These are phyloP conservation scores for Phrynocephalus forsythii DNA, from an alignment of 2,797 vertebrate genomes.

Conservation along the genomic window DNA sequence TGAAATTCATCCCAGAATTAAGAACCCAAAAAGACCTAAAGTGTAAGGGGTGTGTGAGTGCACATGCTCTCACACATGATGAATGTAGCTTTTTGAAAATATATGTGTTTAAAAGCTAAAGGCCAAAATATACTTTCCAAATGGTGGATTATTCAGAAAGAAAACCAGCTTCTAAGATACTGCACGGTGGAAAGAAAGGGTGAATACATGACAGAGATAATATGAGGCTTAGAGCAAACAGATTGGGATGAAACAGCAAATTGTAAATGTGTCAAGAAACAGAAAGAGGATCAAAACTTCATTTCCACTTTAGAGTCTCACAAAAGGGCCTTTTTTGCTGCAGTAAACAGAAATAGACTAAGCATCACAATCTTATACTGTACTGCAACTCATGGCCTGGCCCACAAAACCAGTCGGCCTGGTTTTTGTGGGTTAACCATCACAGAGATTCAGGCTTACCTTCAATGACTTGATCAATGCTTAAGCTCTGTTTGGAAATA, in stretches of 20 bases:
- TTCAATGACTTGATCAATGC: not conserved
- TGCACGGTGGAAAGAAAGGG: too few species aligned
- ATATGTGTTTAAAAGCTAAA: constrained; percentile 14
- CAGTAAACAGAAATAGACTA: too few species aligned
- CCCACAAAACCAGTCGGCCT: too few species aligned
- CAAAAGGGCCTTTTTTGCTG: too few species aligned
- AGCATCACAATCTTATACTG: too few species aligned
- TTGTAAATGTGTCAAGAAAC: not conserved
- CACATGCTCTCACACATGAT: too few species aligned
- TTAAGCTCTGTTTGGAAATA: not conserved
- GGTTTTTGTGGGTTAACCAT: not conserved
- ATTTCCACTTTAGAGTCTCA: not conserved
- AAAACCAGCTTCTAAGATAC: not conserved
- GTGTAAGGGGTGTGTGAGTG: constrained; percentile 13
- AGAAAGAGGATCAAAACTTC: not conserved
- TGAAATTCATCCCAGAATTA: constrained; percentile 80
- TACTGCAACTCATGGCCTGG: too few species aligned
- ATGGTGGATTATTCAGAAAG: not conserved
- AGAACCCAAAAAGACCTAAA: constrained; percentile 79
- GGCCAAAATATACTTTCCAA: constrained; percentile 22
- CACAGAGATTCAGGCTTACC: not conserved
- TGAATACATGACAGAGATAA: not conserved
- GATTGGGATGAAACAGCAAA: not conserved
- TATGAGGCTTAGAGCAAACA: not conserved
- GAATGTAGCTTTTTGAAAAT: constrained; percentile 10